A percentile compares a stretch with the other conserved stretches of the same genome.
phyloP scores from a whole-genome alignment of 2,888 invertebrate species.

The Herminia tarsipennalis region DNA sequence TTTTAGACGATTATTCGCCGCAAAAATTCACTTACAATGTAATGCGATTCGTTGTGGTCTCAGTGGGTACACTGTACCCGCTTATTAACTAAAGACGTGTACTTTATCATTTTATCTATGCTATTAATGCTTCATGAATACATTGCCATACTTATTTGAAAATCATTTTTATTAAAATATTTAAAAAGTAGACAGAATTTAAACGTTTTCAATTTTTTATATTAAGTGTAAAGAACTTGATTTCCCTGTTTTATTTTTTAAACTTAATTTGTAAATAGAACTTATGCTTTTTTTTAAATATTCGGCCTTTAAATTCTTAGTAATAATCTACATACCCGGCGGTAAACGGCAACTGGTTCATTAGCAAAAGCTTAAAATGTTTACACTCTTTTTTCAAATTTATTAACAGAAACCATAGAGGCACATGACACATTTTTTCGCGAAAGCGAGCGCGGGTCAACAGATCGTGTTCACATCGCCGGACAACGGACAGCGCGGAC shows the following conservation, averaged over 20 bases:
- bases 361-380: too few relatives aligned
- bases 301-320: too few relatives aligned
- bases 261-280: background rate
- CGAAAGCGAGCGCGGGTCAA: constrained; percentile 33
- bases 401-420: constrained; percentile 13
- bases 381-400: too few relatives aligned
- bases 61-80: constrained; percentile 1
- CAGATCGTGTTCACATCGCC: constrained; percentile 37
- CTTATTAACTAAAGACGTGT: constrained; percentile 15
- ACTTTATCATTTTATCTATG: background rate
- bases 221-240: background rate
- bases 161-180: too few relatives aligned
- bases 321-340: too few relatives aligned
- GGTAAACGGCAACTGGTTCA: too few relatives aligned
- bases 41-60: constrained; percentile 11
- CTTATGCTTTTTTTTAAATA: too few relatives aligned
- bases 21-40: constrained; percentile 12
- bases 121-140: too few relatives aligned
- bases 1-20: constrained; percentile 19
- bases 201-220: too few relatives aligned
- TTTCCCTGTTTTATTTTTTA: background rate
- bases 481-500: constrained; percentile 41
- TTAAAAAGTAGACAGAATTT: too few relatives aligned
- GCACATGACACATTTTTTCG: constrained; percentile 38
- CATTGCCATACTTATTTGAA: too few relatives aligned